Base-by-base conservation (phyloP, 2,888 invertebrate genomes). In the Boloria euphrosyne region DNA sequence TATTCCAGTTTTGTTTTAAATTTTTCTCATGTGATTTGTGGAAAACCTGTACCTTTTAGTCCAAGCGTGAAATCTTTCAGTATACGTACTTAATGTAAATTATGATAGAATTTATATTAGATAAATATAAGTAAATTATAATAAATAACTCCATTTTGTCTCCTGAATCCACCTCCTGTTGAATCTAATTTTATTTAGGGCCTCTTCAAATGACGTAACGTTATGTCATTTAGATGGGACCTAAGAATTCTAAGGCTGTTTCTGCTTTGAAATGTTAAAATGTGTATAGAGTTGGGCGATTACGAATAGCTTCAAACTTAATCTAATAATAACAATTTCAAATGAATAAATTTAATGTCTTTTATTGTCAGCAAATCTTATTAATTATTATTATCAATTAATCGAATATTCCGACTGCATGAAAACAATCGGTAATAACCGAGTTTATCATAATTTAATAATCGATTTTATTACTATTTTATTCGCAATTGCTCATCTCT, bases 41-140 rank as follows among this genome's bases (percentile, higher is more conserved):
- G 76, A 79, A 76, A 76, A 79, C 78, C 75, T 78, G 88, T 88
- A 88, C 84, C 86, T 89, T 65, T 86, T 88, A 89, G 89, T 89
- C 87, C 89, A 89, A 88, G 81, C 80, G 87, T 88, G 85, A 89
- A 90, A 87, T 89, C 83, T 90, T 90, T 92, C 92, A 86, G 92
- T 92, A 92, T 92, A 92, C 92, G 92, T 92, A 92, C 92, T 92
- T 92, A 92, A 90, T 91, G 87, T 91, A 91, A 91, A 89, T 87
- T 89, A 85, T 80, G 80, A 89, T 90, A 92, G 90, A 92, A 89
- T 90, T 90, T 92, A 92, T 91, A 92, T 87, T 90, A 91, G 90
- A 89, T 90, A 89, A 89, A 84, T 85, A 71, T 90, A 92, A 90
- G 91, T 89, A 90, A 90, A 92, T 90, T 91, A 90, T 90, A 83